Conservation (phyloP, 2,113 vertebrate species). For the Erinaceus europaeus region DNA sequence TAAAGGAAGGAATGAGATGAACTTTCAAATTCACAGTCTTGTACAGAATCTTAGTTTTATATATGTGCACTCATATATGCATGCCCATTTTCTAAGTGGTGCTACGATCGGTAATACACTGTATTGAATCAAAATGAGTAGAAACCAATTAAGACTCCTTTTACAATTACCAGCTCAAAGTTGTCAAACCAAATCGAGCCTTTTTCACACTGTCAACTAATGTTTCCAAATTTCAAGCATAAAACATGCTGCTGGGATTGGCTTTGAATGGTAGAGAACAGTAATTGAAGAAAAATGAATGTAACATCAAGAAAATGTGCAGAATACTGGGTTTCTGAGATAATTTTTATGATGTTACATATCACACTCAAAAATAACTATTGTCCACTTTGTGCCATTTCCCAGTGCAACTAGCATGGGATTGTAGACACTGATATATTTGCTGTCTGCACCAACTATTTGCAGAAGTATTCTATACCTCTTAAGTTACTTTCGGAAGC, state of each 20-base stretch:
- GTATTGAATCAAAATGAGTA: background rate
- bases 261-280: slow-evolving; percentile 21
- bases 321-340: slow-evolving; percentile 62
- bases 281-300: slow-evolving; percentile 42
- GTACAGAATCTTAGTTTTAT: background rate
- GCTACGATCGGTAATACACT: background rate
- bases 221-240: slow-evolving; percentile 15
- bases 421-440: slow-evolving; percentile 31
- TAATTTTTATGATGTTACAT: slow-evolving; percentile 46
- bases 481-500: background rate
- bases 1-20: background rate
- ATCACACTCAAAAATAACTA: slow-evolving; percentile 54
- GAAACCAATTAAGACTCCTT: background rate
- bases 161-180: slow-evolving; percentile 13
- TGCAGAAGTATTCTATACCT: background rate
- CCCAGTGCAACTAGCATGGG: background rate
- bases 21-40: background rate
- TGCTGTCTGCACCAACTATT: slow-evolving; percentile 59
- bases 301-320: slow-evolving; percentile 55
- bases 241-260: background rate
- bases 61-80: background rate
- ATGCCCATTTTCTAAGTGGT: slow-evolving; percentile 3
- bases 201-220: background rate
- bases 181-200: background rate
- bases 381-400: slow-evolving; percentile 37